Percentiles rank a stretch among this genome's conserved stretches.
These are phyloP conservation scores for Oxycera nigricornis DNA, from an alignment of 2,888 invertebrate species.

Conservation along the genomic window DNA sequence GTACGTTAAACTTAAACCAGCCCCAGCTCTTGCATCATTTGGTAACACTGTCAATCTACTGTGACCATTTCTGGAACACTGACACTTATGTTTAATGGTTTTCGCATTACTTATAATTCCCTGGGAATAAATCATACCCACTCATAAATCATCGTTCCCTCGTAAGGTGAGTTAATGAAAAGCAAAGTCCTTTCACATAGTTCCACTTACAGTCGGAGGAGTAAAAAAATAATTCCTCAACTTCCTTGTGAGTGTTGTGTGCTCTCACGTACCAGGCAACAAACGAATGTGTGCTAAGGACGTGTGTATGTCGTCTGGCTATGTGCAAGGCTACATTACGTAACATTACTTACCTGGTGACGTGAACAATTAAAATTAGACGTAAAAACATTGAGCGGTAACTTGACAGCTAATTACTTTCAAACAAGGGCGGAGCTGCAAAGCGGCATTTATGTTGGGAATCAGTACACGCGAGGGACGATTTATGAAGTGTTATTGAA, in stretches of 20 bases:
- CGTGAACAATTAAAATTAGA: slow-evolving; percentile 24
- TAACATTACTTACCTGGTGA: neutral
- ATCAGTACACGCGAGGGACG: neutral
- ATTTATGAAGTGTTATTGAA: neutral
- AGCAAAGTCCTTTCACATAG: slow-evolving; percentile 22
- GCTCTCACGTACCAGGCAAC: neutral
- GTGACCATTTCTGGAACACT: slow-evolving; percentile 19
- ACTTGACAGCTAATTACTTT: slow-evolving; percentile 34
- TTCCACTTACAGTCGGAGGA: neutral
- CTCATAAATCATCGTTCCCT: slow-evolving; percentile 25
- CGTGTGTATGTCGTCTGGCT: neutral
- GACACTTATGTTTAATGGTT: slow-evolving; percentile 34
- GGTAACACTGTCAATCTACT: neutral
- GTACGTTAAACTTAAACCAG: too few relatives aligned
- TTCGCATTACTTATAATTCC: slow-evolving; percentile 29
- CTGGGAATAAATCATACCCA: slow-evolving; percentile 25
- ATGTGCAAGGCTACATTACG: neutral
- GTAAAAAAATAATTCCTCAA: neutral
- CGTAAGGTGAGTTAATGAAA: slow-evolving; percentile 38
- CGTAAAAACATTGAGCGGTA: slow-evolving; percentile 6
- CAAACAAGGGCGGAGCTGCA: neutral
- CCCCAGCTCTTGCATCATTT: too few relatives aligned
- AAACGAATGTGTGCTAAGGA: neutral
- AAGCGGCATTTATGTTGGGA: neutral
- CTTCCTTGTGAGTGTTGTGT: neutral